phyloP scores from a whole-genome alignment of 1,140 invertebrate species.

The Nasonia giraulti region DNA sequence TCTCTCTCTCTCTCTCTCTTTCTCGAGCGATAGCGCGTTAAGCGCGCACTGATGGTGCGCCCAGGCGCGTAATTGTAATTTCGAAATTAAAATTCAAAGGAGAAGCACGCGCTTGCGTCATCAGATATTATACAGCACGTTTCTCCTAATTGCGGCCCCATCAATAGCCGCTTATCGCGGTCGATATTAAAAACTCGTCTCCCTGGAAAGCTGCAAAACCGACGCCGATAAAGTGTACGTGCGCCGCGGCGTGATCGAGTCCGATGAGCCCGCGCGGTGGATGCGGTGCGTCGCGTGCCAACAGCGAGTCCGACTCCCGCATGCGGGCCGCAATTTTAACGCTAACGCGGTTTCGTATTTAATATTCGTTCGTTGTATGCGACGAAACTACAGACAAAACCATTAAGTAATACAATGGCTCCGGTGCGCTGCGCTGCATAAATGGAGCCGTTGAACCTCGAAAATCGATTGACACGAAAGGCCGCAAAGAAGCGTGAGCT shows the following conservation, averaged over 20 bases:
- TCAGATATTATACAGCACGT: too few species aligned
- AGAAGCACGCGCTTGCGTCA: neutral
- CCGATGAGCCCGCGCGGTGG: neutral
- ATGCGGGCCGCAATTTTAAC: constrained; percentile 5
- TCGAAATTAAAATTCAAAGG: constrained; percentile 5
- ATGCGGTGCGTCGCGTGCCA: too few species aligned
- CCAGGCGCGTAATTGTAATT: neutral
- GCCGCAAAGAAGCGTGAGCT: constrained; percentile 15
- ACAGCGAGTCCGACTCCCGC: too few species aligned
- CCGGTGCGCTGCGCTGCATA: neutral
- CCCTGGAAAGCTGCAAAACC: neutral
- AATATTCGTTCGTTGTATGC: constrained; percentile 18
- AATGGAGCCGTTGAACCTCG: constrained; percentile 44
- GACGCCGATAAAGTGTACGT: neutral
- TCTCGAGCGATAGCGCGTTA: too few species aligned
- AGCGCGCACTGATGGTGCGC: too few species aligned
- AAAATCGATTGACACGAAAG: constrained; percentile 49
- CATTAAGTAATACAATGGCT: constrained; percentile 36
- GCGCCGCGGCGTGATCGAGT: neutral
- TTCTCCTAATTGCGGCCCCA: too few species aligned
- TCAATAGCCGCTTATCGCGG: too few species aligned
- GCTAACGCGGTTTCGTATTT: neutral
- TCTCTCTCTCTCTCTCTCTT: too few species aligned
- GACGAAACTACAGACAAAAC: constrained; percentile 30
- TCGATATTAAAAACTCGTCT: neutral